A percentile compares a stretch with the other conserved stretches of the same genome.
These are phyloP conservation scores for Micropoecilia bifurca DNA, from an alignment of 2,797 vertebrate species.

Conservation along the genomic window DNA sequence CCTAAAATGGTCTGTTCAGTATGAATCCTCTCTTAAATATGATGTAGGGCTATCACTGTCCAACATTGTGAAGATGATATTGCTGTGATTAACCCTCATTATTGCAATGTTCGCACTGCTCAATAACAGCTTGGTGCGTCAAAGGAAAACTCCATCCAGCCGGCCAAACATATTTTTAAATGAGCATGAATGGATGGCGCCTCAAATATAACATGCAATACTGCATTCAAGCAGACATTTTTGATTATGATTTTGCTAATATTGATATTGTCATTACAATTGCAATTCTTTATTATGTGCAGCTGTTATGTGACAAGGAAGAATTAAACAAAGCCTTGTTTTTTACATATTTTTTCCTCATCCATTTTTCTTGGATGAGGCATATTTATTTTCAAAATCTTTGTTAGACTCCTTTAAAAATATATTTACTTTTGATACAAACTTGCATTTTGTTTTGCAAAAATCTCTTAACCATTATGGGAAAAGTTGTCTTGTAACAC, in stretches of 20 bases:
- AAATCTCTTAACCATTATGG: neutral
- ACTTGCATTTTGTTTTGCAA: no score
- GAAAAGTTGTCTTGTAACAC: neutral
- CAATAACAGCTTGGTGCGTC: neutral
- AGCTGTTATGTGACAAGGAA: conserved; percentile 11
- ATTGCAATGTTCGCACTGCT: neutral
- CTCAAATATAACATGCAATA: neutral
- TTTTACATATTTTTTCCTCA: conserved; percentile 28
- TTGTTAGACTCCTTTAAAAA: conserved; percentile 6
- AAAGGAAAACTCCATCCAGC: neutral
- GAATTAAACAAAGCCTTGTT: conserved; percentile 44
- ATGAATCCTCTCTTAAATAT: conserved; percentile 71
- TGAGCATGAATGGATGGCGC: neutral
- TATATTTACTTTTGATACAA: neutral
- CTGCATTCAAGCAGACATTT: neutral
- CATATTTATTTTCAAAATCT: conserved; percentile 29
- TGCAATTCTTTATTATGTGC: neutral
- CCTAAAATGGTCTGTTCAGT: conserved; percentile 74
- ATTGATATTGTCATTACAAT: neutral
- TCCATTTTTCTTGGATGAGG: conserved; percentile 27
- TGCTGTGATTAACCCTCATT: neutral
- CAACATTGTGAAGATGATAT: neutral
- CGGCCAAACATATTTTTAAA: neutral
- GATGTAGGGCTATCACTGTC: conserved; percentile 24
- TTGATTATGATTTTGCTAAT: neutral